These are phyloP conservation scores for Trilocha varians DNA, from an alignment of 2,888 invertebrate genomes.

Conservation along the genomic window DNA sequence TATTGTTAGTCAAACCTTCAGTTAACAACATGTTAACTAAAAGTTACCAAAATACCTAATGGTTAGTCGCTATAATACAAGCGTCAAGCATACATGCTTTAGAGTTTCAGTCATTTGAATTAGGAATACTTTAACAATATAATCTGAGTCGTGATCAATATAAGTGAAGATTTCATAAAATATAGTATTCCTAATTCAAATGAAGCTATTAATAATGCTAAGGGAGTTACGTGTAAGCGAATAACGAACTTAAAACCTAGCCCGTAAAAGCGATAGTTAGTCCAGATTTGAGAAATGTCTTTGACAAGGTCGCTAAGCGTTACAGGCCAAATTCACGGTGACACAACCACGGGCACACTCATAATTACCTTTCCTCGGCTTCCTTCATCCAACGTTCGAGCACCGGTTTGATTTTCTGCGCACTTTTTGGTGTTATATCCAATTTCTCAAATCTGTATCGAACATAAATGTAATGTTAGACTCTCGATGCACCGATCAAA, in stretches of 20 bases:
- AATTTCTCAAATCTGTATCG: slow-evolving; percentile 96
- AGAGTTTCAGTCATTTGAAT: too few relatives aligned
- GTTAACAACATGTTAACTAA: too few relatives aligned
- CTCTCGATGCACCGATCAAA: slow-evolving; percentile 48
- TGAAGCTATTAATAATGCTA: slow-evolving; percentile 7
- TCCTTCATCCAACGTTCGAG: slow-evolving; percentile 99
- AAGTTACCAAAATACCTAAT: too few relatives aligned
- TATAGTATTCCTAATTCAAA: slow-evolving; percentile 21
- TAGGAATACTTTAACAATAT: too few relatives aligned
- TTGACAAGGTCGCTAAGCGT: slow-evolving; percentile 63
- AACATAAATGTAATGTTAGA: slow-evolving; percentile 71
- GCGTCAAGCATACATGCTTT: too few relatives aligned
- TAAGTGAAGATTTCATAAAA: background rate
- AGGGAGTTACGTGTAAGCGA: slow-evolving; percentile 24
- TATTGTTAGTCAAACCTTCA: too few relatives aligned
- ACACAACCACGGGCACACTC: slow-evolving; percentile 64
- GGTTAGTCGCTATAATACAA: too few relatives aligned
- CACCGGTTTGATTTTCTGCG: slow-evolving; percentile 99
- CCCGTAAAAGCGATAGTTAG: slow-evolving; percentile 63
- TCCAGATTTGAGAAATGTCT: slow-evolving; percentile 73
- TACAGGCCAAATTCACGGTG: slow-evolving; percentile 67
- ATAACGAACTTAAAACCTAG: slow-evolving; percentile 45
- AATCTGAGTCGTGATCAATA: too few relatives aligned
- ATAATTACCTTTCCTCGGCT: slow-evolving; percentile 93
- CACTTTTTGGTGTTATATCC: slow-evolving; percentile 99